Evolutionary conservation across 2,888 invertebrate species (phyloP).

Genomic region (Lasioglossum malachurum): DNA sequence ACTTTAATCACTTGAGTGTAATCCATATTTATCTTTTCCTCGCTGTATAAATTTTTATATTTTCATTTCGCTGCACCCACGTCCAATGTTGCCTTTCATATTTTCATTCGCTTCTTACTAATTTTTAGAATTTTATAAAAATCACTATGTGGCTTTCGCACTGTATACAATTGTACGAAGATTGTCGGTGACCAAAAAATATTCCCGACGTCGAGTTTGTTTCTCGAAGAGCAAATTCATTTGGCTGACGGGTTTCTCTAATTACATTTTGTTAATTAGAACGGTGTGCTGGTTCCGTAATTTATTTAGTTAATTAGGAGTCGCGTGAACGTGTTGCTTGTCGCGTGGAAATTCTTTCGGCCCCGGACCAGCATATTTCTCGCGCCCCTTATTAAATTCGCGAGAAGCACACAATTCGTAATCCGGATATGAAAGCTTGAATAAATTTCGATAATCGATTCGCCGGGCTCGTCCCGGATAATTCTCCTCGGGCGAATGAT

Average conservation of each 20-base stretch:
- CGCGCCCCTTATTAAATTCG: not conserved
- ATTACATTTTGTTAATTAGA: slow-evolving; percentile 15
- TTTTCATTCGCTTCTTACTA: not conserved
- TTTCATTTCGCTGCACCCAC: not conserved
- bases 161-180: not conserved
- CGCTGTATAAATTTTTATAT: not conserved
- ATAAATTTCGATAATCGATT: not conserved
- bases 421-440: not conserved
- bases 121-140: not conserved
- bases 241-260: not conserved
- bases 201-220: not conserved
- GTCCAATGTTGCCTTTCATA: not conserved
- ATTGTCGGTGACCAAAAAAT: not conserved
- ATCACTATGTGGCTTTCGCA: not conserved
- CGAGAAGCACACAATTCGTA: not conserved
- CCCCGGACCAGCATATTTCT: not conserved
- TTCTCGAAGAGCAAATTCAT: not conserved
- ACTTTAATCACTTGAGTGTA: not conserved
- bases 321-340: not conserved
- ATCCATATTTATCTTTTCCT: not conserved
- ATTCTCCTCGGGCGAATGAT: not conserved
- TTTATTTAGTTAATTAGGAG: slow-evolving; percentile 18
- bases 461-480: not conserved
- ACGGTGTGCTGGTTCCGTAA: not conserved
- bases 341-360: not conserved